These are phyloP conservation scores for Xiphorhynchus erythropygius DNA, from an alignment of 2,797 vertebrate genomes.

Conservation along the genomic window DNA sequence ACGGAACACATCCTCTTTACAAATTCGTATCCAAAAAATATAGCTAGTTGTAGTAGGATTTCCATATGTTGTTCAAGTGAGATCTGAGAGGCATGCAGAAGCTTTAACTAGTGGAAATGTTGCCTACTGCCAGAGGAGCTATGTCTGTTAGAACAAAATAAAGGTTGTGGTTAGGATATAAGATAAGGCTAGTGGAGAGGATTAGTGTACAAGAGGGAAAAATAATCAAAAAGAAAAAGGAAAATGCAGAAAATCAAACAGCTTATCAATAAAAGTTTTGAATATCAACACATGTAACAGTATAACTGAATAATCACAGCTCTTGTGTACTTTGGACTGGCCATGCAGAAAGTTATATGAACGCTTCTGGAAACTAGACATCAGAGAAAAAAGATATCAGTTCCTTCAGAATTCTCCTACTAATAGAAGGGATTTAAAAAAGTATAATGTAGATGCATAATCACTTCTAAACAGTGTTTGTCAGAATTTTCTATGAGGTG, in stretches of 20 bases:
- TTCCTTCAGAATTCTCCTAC: neutral
- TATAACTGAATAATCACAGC: neutral
- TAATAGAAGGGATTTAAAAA: neutral
- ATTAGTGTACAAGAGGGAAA: neutral
- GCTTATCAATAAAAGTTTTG: neutral
- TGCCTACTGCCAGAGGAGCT: neutral
- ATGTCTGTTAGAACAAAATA: neutral
- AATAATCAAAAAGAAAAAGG: neutral
- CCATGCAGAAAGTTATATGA: neutral
- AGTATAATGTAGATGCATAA: neutral
- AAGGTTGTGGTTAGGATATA: neutral
- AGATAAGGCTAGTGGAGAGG: neutral
- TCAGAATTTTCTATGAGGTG: neutral
- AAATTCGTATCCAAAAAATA: neutral
- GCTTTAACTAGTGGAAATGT: neutral
- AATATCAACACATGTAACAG: neutral
- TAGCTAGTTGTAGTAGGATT: neutral
- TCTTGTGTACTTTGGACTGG: neutral
- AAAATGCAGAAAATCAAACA: neutral
- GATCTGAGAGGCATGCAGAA: conserved; percentile 19
- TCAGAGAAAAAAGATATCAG: neutral
- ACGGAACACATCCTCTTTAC: neutral
- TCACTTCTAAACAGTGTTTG: neutral
- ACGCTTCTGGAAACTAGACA: neutral
- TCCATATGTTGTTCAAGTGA: conserved; percentile 15